These are phyloP conservation scores for Barbus barbus DNA, from an alignment of 2,113 vertebrate species.

Conservation along the genomic window DNA sequence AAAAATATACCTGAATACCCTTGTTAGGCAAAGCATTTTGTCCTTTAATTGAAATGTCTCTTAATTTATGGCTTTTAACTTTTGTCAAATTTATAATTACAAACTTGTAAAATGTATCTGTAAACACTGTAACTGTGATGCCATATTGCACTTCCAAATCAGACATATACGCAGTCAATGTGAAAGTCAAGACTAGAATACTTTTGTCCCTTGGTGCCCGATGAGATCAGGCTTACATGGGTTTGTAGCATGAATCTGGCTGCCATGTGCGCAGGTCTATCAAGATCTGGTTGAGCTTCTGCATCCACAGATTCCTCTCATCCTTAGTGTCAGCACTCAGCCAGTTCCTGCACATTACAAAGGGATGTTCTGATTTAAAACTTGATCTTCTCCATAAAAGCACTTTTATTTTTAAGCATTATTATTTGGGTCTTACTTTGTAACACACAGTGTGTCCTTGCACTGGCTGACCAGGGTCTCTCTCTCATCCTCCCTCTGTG, in stretches of 20 bases:
- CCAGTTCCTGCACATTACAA: conserved; percentile 85
- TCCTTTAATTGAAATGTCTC: conserved; percentile 50
- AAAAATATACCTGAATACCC: conserved; percentile 20
- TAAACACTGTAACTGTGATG: conserved; percentile 52
- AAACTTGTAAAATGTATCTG: conserved; percentile 43
- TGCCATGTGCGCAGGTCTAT: conserved; percentile 96
- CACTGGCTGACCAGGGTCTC: conserved; percentile 96
- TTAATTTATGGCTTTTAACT: conserved; percentile 64
- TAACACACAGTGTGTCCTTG: conserved; percentile 91
- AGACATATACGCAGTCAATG: conserved; percentile 42
- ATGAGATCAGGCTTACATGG: conserved; percentile 63
- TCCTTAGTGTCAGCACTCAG: conserved; percentile 97
- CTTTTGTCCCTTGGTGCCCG: conserved; percentile 8
- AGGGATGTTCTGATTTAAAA: background rate
- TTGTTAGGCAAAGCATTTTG: conserved; percentile 15
- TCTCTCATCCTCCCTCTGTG: conserved; percentile 87
- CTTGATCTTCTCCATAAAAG: background rate
- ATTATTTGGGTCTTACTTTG: conserved; percentile 81
- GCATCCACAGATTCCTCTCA: conserved; percentile 96
- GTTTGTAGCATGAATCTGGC: conserved; percentile 87
- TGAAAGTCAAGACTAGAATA: background rate
- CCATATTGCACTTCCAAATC: conserved; percentile 69
- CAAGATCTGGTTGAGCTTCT: conserved; percentile 92
- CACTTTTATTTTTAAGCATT: background rate
- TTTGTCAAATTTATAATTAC: background rate